Base-by-base conservation (phyloP, 1,140 invertebrate genomes). In the Drosophila sulfurigaster region DNA sequence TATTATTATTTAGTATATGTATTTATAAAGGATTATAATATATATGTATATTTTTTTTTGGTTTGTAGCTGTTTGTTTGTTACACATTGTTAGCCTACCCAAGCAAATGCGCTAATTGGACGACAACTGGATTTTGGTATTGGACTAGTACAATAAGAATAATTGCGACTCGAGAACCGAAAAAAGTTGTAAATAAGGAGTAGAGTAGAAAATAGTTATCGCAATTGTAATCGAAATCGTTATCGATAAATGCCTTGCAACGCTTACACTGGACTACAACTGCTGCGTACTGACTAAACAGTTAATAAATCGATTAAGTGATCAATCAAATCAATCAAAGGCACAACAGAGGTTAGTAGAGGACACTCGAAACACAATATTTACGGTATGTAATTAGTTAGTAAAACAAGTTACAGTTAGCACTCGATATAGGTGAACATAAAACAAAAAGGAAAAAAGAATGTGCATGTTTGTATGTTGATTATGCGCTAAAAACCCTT, bases 401-500 rank as follows among this genome's bases (percentile, higher is more conserved):
- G 82, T 87, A 88, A 80, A 78, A 82, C 82, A 87, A 77, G 67
- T 87, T 87, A 87, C 83, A 72, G 83, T 87, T 87, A 87, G 83
- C 83, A 86, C 82, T 86, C 66, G 83, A 79, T 79, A 76, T 73
- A 82, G 76, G 69, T 81, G 75, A 82, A 82, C 62, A 82, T 60
- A 75, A 71, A 58, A 68, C 56, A 64, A 74, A 66, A 74, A 25
- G 20, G 20, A 25, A 15, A 60, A 74, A 74, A 67, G 41, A 43
- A 75, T 74, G 70, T 78, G 75, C 65, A 73, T 68, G 71, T 69
- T 56, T 32, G 59, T 70, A 70, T 70, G 58, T 63, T 70, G 54
- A 57, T 28, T 73, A 59, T 69, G 70, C 75, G 70, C 49, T 74
- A 69, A 67, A 67, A 58, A 71, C 38, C 68, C 54, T 59, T 78